Evolutionary conservation across 2,797 vertebrate species (phyloP), one percentile per base, ranked within the genome.

Genomic region (Trematomus bernacchii): DNA sequence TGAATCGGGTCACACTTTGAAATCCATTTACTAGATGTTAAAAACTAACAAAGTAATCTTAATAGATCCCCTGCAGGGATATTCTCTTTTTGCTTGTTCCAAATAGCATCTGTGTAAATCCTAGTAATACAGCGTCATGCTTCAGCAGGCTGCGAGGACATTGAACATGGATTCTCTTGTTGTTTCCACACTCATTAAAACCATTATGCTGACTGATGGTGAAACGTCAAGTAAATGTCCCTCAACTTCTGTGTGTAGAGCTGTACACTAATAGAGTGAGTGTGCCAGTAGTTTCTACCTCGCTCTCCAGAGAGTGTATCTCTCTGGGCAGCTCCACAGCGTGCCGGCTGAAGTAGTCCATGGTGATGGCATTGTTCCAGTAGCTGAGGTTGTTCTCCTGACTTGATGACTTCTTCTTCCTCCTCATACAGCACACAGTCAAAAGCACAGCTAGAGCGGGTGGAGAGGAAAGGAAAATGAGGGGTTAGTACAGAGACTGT

Each of bases 291-390:
- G 71, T 65, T 71, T 71, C 60, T 96, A 99, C 98, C 97, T 99
- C 98, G 44, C 96, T 97, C 92, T 98, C 98, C 84, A 99, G 94
- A 58, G 97, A 97, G 90, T 98, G 97, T 86, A 99, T 99, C 93
- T 99, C 97, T 87, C 97, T 94, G 0, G 98, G 98, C 59, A 99
- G 91, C 93, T 99, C 98, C 76, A 99, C 98, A 0, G 98, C 98
- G 4, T 99, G 97, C 62, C 96, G 95, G 94, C 95, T 99, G 94
- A 99, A 99, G 95, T 99, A 99, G 94, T 99, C 98, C 98, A 99
- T 99, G 84, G 98, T 99, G 94, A 99, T 99, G 89, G 98, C 96
- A 3, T 99, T 98, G 94, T 99, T 99, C 98, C 98, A 99, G 87
- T 99, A 99, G 95, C 98, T 99, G 94, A 99, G 94, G 89, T 98